Conservation (phyloP, 2,797 vertebrate genomes). For the Macropus fuliginosus region DNA sequence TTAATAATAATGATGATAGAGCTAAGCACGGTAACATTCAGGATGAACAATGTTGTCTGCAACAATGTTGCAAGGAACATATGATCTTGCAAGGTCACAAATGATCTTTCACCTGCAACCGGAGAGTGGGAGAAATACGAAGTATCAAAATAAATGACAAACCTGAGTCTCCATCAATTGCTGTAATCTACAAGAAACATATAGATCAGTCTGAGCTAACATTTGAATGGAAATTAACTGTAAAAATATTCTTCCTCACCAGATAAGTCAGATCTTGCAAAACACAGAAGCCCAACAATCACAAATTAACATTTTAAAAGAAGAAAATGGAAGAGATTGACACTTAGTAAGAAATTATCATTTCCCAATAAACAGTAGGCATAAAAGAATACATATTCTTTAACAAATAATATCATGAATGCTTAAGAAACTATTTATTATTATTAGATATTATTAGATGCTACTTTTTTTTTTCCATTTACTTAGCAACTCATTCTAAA, state of each 20-base stretch:
- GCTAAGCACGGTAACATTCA: background rate
- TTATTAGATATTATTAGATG: background rate
- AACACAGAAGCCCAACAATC: constrained; percentile 10
- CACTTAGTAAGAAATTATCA: constrained; percentile 43
- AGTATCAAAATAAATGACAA: constrained; percentile 3
- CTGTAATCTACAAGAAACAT: background rate
- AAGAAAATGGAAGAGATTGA: constrained; percentile 23
- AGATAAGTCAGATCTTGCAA: constrained; percentile 3
- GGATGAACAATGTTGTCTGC: background rate
- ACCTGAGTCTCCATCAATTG: background rate
- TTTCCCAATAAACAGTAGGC: constrained; percentile 2
- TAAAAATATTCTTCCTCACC: constrained; percentile 13
- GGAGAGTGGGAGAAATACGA: background rate
- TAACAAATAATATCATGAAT: constrained; percentile 8
- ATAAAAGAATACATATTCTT: background rate
- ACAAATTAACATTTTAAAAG: constrained; percentile 41
- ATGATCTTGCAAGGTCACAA: no score
- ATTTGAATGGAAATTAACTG: background rate
- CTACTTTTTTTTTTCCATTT: background rate
- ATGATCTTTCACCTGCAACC: background rate
- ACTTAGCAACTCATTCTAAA: constrained; percentile 56
- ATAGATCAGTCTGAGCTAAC: background rate
- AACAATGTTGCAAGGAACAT: background rate
- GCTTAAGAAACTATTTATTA: constrained; percentile 43
- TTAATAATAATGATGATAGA: background rate